These are phyloP conservation scores for Galemys pyrenaicus DNA, from an alignment of 2,113 vertebrate genomes.

Conservation along the genomic window DNA sequence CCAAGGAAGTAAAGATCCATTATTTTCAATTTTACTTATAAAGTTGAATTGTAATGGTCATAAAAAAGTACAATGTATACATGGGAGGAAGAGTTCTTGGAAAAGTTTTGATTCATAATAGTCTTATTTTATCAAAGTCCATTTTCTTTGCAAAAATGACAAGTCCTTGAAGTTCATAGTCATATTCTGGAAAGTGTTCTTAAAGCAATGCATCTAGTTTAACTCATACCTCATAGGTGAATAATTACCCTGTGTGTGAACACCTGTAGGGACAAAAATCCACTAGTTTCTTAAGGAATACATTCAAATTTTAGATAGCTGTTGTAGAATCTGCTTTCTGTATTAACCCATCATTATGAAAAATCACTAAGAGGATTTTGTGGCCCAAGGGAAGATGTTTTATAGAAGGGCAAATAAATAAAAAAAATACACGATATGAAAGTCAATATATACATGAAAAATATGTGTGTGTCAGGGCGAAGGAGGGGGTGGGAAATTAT, in stretches of 20 bases:
- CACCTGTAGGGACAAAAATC: neutral
- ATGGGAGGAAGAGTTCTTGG: neutral
- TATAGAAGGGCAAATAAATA: neutral
- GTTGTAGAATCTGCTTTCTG: neutral
- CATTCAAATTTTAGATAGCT: neutral
- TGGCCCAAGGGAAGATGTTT: neutral
- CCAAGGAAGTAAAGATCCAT: constrained; percentile 4
- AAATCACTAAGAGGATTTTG: neutral
- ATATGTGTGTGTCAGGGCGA: neutral
- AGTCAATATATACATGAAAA: neutral
- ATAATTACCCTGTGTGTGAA: neutral
- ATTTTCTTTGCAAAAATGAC: neutral
- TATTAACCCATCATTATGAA: neutral
- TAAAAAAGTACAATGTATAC: neutral
- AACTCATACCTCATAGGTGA: neutral
- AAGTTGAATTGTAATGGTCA: neutral
- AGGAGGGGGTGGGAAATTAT: neutral
- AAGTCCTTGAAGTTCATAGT: neutral
- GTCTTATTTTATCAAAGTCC: neutral
- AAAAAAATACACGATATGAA: neutral
- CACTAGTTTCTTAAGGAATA: neutral
- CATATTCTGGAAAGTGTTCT: neutral
- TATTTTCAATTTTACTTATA: constrained; percentile 30
- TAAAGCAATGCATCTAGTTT: neutral
- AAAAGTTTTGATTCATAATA: constrained; percentile 9